Base-by-base conservation (phyloP, 1,140 invertebrate species). In the Zaprionus davidi region DNA sequence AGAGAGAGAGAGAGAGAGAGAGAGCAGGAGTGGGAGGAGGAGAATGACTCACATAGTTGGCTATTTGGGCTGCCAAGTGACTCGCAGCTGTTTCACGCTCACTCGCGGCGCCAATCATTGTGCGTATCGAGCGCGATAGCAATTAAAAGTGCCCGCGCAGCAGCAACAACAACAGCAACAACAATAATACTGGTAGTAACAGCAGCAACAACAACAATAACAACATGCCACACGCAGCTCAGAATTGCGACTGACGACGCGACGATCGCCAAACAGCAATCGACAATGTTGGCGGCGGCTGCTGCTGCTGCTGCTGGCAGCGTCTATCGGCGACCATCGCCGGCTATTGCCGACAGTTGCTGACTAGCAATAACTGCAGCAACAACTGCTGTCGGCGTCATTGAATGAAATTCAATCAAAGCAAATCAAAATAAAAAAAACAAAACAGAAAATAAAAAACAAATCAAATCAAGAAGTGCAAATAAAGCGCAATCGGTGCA, bases 321-420 rank as follows among this genome's bases (percentile, higher is more conserved):
- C 31, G 31, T 34, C 20, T 53, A 17, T 53, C 36, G 26, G 26
- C 31, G 15, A 34, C 15, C 9, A 64, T 17, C 28, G 13, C 46
- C 51, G 36, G 17, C 22, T 60, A 66, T 63, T 36, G 56, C 22
- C 38, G 55, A 31, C 51, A 65, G 13, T 66, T 51, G 46, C 34
- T 51, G 64, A 7, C 55, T 46, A 15, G 13, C 41, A 28, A 55
- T 60, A 57, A 28, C 13, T 38, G 17, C 22, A 13, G 5, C 49
- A 15, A 9, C 51, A 53, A 12, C 17, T 71, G 44, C 24, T 46
- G 83, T 68, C 59, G 63, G 78, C 79, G 72, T 66, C 78, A 73
- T 65, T 88, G 78, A 64, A 66, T 57, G 81, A 84, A 87, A 87
- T 88, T 84, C 78, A 84, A 88, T 90, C 78, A 87, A 87, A 87